Base-by-base conservation (phyloP, 2,797 vertebrate species). In the Allenopithecus nigroviridis region DNA sequence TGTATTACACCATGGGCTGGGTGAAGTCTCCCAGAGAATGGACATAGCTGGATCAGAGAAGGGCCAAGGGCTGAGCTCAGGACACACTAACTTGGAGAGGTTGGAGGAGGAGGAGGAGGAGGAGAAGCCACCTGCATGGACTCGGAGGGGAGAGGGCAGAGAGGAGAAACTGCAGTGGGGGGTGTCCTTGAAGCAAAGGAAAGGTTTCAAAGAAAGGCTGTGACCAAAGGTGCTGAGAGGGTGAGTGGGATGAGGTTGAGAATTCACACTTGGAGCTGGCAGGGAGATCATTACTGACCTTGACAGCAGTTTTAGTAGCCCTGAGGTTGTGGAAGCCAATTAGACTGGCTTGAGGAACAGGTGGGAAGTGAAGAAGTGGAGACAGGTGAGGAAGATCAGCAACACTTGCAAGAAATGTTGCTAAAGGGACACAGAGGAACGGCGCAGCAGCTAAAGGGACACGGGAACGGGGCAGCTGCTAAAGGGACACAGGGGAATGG, bases 381-480 rank as follows among this genome's bases (percentile, higher is more conserved):
- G 24, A 13, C 10, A 41, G 10, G 68, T 55, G n/a, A 74, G 5
- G 68, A 17, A 13, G 36, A 33, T 75, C 8, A 30, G 11, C 17
- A 74, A 43, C 84, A 6, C 36, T 75, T 43, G 22, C 17, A 16
- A 57, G 36, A 33, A 57, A 57, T 14, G 36, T 16, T 5, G 19
- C 28, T 24, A 2, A 16, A 68, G 46, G 43, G 13, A 43, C 61
- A 72, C 46, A 70, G 61, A 50, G 53, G 53, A 53, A 53, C 19
- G 2, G 50, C 0, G 0, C 50, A 21, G 50, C 2, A 8, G 19
- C 19, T 53, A 53, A 53, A 53, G 50, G 48, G 1, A 48, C 48
- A 14, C 0, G 0, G 48, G 3, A 48, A 48, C 1, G 46, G 46
- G 46, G 46, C 46, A 14, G 46, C 13, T 0, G 46, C 46, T 48